phyloP scores from a whole-genome alignment of 2,888 invertebrate genomes.

The Leucoma salicis region DNA sequence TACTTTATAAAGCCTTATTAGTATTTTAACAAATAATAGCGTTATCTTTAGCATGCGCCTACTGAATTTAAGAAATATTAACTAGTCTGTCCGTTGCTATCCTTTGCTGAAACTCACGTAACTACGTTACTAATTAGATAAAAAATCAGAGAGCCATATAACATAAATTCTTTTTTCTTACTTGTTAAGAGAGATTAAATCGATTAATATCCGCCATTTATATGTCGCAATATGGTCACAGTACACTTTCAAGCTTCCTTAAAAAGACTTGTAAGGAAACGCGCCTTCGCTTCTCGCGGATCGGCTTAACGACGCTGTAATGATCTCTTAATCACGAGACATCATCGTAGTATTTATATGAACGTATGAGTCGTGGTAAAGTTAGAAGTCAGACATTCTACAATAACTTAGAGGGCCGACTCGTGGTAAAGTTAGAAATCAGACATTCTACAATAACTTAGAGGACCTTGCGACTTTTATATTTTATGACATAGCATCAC shows the following conservation, averaged over 20 bases:
- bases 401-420: slow-evolving; percentile 39
- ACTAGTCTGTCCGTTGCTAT: no score
- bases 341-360: slow-evolving; percentile 46
- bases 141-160: slow-evolving; percentile 16
- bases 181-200: slow-evolving; percentile 38
- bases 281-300: slow-evolving; percentile 37
- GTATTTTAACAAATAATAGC: no score
- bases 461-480: slow-evolving; percentile 22
- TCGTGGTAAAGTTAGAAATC: slow-evolving; percentile 41
- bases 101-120: no score
- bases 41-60: no score
- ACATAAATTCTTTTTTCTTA: slow-evolving; percentile 24
- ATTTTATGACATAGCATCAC: no score
- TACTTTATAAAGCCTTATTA: no score
- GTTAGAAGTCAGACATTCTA: slow-evolving; percentile 40
- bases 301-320: slow-evolving; percentile 58
- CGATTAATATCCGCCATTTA: slow-evolving; percentile 53
- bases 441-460: slow-evolving; percentile 42
- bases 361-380: slow-evolving; percentile 37
- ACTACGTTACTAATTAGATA: slow-evolving; percentile 10
- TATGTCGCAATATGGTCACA: slow-evolving; percentile 49
- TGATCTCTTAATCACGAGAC: slow-evolving; percentile 60
- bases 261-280: slow-evolving; percentile 41
- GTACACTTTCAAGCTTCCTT: slow-evolving; percentile 48
- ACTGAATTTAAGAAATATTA: no score